phyloP scores from a whole-genome alignment of 2,797 vertebrate species.

The Mareca strepera region DNA sequence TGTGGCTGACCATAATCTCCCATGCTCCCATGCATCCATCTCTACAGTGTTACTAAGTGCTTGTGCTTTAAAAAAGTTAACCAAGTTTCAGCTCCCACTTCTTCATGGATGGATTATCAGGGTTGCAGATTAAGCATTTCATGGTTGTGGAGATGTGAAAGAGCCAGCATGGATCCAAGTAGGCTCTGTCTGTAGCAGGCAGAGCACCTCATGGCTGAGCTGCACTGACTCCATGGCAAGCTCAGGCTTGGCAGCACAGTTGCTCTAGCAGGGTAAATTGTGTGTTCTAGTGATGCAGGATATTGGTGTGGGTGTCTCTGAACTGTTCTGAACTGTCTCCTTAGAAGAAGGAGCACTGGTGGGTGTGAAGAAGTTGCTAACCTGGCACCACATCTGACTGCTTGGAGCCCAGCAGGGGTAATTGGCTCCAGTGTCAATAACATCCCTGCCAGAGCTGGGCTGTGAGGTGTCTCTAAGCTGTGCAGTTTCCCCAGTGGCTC shows the following conservation, averaged over 20 bases:
- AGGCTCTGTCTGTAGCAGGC: background rate
- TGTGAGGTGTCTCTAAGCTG: rapidly evolving
- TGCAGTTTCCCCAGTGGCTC: background rate
- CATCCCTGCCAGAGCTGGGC: background rate
- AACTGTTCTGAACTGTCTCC: background rate
- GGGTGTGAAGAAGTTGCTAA: background rate
- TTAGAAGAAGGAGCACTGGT: background rate
- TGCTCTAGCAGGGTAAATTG: background rate
- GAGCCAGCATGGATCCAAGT: background rate
- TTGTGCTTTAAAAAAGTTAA: background rate
- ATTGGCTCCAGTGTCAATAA: background rate
- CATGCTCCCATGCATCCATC: background rate
- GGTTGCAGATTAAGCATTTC: background rate
- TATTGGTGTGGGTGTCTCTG: background rate
- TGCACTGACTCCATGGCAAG: background rate
- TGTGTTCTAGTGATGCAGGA: rapidly evolving
- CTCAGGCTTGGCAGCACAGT: background rate
- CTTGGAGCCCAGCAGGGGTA: background rate
- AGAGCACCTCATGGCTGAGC: too few relatives aligned
- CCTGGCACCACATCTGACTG: background rate
- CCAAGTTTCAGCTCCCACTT: background rate
- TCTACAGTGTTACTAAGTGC: background rate
- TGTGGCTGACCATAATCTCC: background rate
- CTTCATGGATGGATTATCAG: background rate
- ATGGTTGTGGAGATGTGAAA: rapidly evolving